A percentile compares a stretch with the other conserved stretches of the same genome.
phyloP scores from a whole-genome alignment of 1,140 invertebrate genomes.

The Euwallacea similis region DNA sequence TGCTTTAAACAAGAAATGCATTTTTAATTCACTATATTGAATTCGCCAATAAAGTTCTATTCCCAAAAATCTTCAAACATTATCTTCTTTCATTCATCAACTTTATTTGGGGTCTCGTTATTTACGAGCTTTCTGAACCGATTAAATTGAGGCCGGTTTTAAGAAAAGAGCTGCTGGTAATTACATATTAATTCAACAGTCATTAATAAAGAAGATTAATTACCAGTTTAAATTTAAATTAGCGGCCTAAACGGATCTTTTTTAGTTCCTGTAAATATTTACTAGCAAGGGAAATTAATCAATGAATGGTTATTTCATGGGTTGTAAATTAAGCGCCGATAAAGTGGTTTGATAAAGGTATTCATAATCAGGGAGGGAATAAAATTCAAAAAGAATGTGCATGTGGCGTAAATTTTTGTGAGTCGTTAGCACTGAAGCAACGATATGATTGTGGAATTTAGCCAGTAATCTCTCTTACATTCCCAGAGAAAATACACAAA shows the following conservation, averaged over 20 bases:
- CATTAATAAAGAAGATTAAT: conserved; percentile 51
- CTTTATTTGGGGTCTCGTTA: conserved; percentile 39
- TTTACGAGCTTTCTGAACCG: conserved; percentile 37
- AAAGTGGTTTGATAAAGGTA: no score
- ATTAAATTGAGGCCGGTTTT: conserved; percentile 40
- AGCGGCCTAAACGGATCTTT: conserved; percentile 37
- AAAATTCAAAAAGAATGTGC: no score
- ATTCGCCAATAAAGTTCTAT: no score
- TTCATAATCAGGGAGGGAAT: no score
- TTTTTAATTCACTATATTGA: no score
- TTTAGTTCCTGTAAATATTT: conserved; percentile 31
- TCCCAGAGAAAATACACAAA: background rate
- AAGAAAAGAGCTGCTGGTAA: conserved; percentile 44
- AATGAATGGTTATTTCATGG: background rate
- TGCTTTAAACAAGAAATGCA: no score
- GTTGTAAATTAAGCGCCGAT: no score
- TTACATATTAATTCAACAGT: conserved; percentile 50
- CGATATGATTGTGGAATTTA: no score
- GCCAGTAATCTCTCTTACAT: no score
- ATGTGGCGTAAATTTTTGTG: no score
- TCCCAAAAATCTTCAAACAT: no score
- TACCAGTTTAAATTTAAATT: conserved; percentile 49
- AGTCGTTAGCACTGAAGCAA: no score
- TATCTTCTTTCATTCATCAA: conserved; percentile 35
- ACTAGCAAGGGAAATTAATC: conserved; percentile 1